These are phyloP conservation scores for Lydus trimaculatus DNA, from an alignment of 2,888 invertebrate genomes.

Conservation along the genomic window DNA sequence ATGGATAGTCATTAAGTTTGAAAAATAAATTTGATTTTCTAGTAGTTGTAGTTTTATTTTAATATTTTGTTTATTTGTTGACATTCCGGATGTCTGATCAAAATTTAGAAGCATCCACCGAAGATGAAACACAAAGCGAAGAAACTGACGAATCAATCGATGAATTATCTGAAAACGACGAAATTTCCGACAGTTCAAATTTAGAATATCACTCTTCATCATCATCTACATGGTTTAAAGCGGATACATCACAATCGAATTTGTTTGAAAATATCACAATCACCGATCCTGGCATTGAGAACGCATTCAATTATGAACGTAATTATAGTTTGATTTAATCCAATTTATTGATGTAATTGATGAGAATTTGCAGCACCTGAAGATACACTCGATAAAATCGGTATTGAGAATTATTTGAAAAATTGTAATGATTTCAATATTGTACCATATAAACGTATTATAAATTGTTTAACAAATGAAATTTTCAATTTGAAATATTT, in stretches of 20 bases:
- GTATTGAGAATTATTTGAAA: constrained; percentile 53
- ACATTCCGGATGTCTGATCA: neutral
- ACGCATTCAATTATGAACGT: constrained; percentile 53
- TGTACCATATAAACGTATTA: constrained; percentile 53
- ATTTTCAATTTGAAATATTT: constrained; percentile 57
- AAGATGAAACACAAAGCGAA: neutral
- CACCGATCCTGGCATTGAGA: constrained; percentile 57
- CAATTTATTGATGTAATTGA: neutral
- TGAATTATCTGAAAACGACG: neutral
- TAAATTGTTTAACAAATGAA: constrained; percentile 46
- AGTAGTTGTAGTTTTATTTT: constrained; percentile 2
- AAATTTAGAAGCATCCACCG: neutral
- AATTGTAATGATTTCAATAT: constrained; percentile 56
- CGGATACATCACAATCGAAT: constrained; percentile 61
- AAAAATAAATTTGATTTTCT: constrained; percentile 3
- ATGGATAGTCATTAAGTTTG: constrained; percentile 83
- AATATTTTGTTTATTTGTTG: too few relatives aligned
- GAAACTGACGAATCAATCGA: neutral
- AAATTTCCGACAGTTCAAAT: constrained; percentile 3
- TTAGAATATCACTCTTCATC: constrained; percentile 53
- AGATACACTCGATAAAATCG: constrained; percentile 48
- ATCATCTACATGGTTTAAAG: constrained; percentile 55
- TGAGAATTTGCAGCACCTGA: constrained; percentile 42
- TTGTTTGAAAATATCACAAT: constrained; percentile 59
- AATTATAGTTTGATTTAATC: constrained; percentile 13